Conservation (phyloP, 1,140 invertebrate species). For the silkworm (Bombyx mori) region ASM3026992v2 NC_085118.1:9538001-9538500, state of each 20-base stretch:
- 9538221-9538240: slow-evolving; percentile 25
- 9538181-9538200: slow-evolving; percentile 20
- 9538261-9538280: slow-evolving; percentile 47
- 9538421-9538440: too few relatives aligned
- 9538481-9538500: too few relatives aligned
- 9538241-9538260: slow-evolving; percentile 35
- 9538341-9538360: slow-evolving; percentile 31
- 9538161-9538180: slow-evolving; percentile 15
- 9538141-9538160: slow-evolving; percentile 21
- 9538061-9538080: too few relatives aligned
- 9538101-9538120: too few relatives aligned
- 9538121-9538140: neutral
- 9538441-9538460: too few relatives aligned
- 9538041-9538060: too few relatives aligned
- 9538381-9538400: slow-evolving; percentile 1
- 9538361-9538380: slow-evolving; percentile 1
- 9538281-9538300: slow-evolving; percentile 25
- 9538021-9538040: too few relatives aligned
- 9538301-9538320: slow-evolving; percentile 12
- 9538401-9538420: too few relatives aligned
- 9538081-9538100: too few relatives aligned
- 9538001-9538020: too few relatives aligned
- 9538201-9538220: slow-evolving; percentile 22
- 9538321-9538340: slow-evolving; percentile 29
- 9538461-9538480: too few relatives aligned